These are phyloP conservation scores for Entomobrya proxima DNA, from an alignment of 2,888 invertebrate genomes.

Conservation along the genomic window DNA sequence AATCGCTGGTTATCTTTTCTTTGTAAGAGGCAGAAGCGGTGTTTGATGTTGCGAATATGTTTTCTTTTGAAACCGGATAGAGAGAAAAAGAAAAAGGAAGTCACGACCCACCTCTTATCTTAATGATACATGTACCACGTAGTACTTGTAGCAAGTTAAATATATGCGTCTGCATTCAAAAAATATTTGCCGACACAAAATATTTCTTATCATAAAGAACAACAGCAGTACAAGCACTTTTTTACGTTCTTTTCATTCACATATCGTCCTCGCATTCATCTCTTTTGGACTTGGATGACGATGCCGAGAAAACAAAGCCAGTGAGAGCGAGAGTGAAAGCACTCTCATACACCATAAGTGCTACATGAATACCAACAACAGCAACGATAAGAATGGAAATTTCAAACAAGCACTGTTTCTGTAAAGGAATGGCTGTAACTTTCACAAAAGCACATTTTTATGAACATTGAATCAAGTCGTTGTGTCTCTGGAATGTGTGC, in stretches of 20 bases:
- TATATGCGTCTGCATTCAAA: not conserved
- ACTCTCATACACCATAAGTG: not conserved
- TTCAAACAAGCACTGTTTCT: not conserved
- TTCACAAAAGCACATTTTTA: slow-evolving; percentile 15
- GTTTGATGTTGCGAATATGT: slow-evolving; percentile 4
- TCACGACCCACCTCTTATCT: slow-evolving; percentile 43
- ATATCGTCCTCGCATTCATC: not conserved
- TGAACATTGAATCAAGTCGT: not conserved
- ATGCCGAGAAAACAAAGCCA: not conserved
- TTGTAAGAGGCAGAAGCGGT: not conserved
- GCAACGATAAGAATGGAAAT: not conserved
- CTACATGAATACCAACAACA: not conserved
- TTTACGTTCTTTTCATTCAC: not conserved
- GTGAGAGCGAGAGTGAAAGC: not conserved
- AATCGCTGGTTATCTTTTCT: not conserved
- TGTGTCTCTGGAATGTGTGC: not conserved
- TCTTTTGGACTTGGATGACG: not conserved
- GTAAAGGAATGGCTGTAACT: not conserved
- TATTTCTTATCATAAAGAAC: slow-evolving; percentile 2
- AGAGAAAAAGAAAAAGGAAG: not conserved
- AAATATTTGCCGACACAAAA: slow-evolving; percentile 2
- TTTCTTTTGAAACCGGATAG: slow-evolving; percentile 5
- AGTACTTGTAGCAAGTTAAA: too few relatives aligned
- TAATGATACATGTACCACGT: slow-evolving; percentile 33
- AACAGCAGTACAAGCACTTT: slow-evolving; percentile 19